phyloP scores from a whole-genome alignment of 2,797 vertebrate genomes.

The Buceros bicornis region DNA sequence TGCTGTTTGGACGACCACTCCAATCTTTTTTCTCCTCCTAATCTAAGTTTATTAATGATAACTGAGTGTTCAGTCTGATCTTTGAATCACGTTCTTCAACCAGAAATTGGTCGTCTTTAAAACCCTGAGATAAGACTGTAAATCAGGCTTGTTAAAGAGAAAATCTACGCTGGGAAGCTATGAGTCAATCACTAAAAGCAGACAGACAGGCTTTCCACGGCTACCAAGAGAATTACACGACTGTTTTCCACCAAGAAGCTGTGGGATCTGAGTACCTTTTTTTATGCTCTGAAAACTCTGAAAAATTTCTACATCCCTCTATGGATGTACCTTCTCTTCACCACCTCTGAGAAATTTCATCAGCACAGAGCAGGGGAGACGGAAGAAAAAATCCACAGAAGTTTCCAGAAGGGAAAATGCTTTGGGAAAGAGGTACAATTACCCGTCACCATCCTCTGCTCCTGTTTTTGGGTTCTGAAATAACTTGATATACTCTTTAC shows the following conservation, averaged over 20 bases:
- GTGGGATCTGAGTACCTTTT: conserved; percentile 4
- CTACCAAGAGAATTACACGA: conserved; percentile 35
- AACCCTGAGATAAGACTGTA: conserved; percentile 11
- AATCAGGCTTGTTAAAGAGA: conserved; percentile 4
- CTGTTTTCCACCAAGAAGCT: background rate
- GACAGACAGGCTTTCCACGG: background rate
- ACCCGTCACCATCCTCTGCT: background rate
- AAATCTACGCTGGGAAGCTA: background rate
- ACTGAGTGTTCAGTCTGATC: background rate
- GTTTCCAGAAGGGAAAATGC: background rate
- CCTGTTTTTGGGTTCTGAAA: conserved; percentile 12
- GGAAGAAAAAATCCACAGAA: conserved; percentile 24
- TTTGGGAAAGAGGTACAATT: background rate
- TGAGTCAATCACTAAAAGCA: conserved; percentile 9
- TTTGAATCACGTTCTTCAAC: background rate
- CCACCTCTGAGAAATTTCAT: background rate
- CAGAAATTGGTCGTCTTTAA: conserved; percentile 17
- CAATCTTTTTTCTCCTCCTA: background rate
- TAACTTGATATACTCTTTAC: background rate
- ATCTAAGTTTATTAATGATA: conserved; percentile 31
- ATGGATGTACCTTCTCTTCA: background rate
- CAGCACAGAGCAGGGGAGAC: background rate
- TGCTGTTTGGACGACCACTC: background rate
- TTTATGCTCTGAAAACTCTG: conserved; percentile 64
- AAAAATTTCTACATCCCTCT: background rate